phyloP scores from a whole-genome alignment of 2,113 vertebrate species.

The Callipepla californica region DNA sequence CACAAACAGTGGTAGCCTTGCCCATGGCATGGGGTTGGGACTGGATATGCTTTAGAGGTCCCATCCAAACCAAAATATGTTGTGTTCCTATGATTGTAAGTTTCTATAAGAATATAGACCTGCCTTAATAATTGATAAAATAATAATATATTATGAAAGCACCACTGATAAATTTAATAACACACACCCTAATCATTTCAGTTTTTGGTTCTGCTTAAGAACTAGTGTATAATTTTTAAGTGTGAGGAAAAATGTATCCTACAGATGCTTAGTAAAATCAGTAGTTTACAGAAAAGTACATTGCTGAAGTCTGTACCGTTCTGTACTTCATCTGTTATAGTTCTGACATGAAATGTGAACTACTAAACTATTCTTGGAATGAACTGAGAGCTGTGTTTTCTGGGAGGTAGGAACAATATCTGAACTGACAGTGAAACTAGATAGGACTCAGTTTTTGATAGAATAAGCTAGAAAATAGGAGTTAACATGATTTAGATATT shows the following conservation, averaged over 20 bases:
- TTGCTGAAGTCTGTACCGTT: neutral
- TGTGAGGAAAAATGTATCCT: neutral
- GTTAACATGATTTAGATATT: neutral
- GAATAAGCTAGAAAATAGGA: neutral
- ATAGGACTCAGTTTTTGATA: neutral
- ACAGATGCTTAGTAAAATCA: neutral
- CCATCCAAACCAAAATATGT: too few species aligned
- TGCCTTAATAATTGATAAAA: neutral
- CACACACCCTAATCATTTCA: accelerated
- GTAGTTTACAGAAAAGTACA: neutral
- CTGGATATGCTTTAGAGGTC: neutral
- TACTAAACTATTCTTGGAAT: neutral
- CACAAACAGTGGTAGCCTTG: neutral
- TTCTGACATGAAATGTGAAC: neutral
- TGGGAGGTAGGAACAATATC: neutral
- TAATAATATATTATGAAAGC: neutral
- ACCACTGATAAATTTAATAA: neutral
- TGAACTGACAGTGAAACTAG: slow-evolving; percentile 16
- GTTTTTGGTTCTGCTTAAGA: neutral
- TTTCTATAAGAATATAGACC: neutral
- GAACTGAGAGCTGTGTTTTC: slow-evolving; percentile 1
- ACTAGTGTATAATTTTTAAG: neutral
- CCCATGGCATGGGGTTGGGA: neutral
- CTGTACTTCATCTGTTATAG: neutral
- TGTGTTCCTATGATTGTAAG: too few species aligned